phyloP scores from a whole-genome alignment of 2,888 invertebrate species.

The Iphiclides podalirius region DNA sequence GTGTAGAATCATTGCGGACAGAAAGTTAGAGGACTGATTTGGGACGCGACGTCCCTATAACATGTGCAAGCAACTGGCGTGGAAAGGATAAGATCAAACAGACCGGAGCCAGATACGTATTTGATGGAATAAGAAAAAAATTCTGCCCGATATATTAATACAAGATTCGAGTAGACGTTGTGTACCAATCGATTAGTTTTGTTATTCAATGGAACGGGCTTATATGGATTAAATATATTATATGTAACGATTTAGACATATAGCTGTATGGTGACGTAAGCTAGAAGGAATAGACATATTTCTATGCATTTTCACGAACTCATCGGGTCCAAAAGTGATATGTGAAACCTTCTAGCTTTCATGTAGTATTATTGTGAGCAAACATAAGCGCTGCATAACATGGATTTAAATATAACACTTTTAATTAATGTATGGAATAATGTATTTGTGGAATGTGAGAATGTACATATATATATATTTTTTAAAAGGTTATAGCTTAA shows the following conservation, averaged over 20 bases:
- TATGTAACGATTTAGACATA: background rate
- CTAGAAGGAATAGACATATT: no score
- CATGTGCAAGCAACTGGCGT: slow-evolving; percentile 31
- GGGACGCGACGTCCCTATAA: slow-evolving; percentile 30
- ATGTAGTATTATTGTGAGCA: no score
- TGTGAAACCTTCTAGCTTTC: no score
- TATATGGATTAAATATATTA: slow-evolving; percentile 1
- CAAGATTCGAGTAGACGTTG: slow-evolving; percentile 6
- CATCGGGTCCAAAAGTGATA: no score
- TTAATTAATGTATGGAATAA: no score
- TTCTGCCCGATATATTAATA: slow-evolving; percentile 19
- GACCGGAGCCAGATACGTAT: slow-evolving; percentile 27
- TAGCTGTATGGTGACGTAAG: background rate
- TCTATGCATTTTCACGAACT: no score
- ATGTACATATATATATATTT: no score
- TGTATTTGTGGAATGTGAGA: no score
- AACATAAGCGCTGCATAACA: no score
- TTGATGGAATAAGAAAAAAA: slow-evolving; percentile 30
- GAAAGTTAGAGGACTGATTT: slow-evolving; percentile 26
- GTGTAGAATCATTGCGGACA: slow-evolving; percentile 6
- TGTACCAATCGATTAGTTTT: slow-evolving; percentile 3
- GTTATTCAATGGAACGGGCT: slow-evolving; percentile 3
- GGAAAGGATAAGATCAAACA: slow-evolving; percentile 37
- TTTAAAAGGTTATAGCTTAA: no score
- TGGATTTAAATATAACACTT: no score